Conservation (phyloP, 2,797 vertebrate species). For the Ambastaia sidthimunki region DNA sequence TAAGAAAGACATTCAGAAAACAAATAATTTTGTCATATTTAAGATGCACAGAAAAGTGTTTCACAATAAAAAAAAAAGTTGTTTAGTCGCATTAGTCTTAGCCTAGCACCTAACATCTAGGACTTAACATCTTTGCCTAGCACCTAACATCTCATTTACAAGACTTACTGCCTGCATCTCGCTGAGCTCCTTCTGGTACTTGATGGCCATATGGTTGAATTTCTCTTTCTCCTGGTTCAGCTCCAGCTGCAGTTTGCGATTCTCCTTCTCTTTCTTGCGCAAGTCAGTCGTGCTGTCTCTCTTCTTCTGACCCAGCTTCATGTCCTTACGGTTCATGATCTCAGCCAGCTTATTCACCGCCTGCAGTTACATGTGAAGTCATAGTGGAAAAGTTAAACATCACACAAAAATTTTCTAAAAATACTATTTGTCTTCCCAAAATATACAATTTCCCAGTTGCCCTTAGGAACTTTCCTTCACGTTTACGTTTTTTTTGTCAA, state of each 20-base stretch:
- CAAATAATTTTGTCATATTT: too few relatives aligned
- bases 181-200: conserved; percentile 92
- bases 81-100: too few relatives aligned
- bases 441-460: not conserved
- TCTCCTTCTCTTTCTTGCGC: conserved; percentile 99
- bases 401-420: not conserved
- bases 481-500: too few relatives aligned
- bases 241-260: conserved; percentile 94
- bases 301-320: conserved; percentile 96
- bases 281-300: conserved; percentile 96
- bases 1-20: too few relatives aligned
- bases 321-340: conserved; percentile 99
- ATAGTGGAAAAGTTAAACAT: too few relatives aligned
- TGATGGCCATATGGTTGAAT: conserved; percentile 96
- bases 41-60: too few relatives aligned
- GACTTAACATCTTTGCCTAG: not conserved
- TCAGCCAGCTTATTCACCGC: conserved; percentile 98
- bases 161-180: conserved; percentile 94
- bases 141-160: not conserved
- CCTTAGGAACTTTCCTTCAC: not conserved
- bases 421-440: not conserved
- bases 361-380: conserved; percentile 68
- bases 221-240: conserved; percentile 99
- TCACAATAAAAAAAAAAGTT: too few relatives aligned
- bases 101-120: too few relatives aligned